phyloP scores from a whole-genome alignment of 2,888 invertebrate species.

The Gasteruption jaculator region DNA sequence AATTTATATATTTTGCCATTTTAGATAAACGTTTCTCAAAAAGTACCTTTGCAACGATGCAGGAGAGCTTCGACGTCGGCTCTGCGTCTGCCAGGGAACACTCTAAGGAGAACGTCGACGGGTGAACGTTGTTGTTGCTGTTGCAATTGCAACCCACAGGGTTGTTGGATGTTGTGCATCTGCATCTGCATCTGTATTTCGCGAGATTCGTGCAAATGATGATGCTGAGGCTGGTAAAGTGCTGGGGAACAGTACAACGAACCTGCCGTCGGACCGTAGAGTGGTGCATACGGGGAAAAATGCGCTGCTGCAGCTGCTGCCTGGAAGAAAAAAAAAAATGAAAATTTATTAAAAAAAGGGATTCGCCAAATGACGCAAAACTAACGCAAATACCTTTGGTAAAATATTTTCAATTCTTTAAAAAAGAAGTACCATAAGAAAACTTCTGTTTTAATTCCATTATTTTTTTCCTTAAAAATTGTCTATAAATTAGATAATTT shows the following conservation, averaged over 20 bases:
- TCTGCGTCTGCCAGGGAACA: constrained; percentile 83
- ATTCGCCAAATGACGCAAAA: background rate
- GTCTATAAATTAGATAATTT: too few species aligned
- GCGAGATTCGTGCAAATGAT: constrained; percentile 42
- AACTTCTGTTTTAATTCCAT: background rate
- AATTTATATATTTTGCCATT: constrained; percentile 9
- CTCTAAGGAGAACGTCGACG: constrained; percentile 81
- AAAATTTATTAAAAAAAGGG: background rate
- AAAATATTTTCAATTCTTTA: too few species aligned
- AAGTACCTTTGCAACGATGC: constrained; percentile 72
- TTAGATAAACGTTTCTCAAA: constrained; percentile 36
- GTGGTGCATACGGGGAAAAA: constrained; percentile 43
- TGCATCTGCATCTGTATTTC: constrained; percentile 48
- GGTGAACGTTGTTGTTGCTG: constrained; percentile 61
- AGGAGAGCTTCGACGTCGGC: constrained; percentile 82
- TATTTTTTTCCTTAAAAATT: too few species aligned
- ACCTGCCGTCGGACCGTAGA: constrained; percentile 46
- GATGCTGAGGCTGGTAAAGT: constrained; percentile 44
- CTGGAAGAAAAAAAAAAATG: constrained; percentile 24
- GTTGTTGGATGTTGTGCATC: constrained; percentile 44
- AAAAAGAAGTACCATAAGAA: too few species aligned
- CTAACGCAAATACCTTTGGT: too few species aligned
- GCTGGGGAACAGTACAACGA: constrained; percentile 44
- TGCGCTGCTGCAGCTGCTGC: constrained; percentile 43
- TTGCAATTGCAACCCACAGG: constrained; percentile 39